Evolutionary conservation across 2,888 invertebrate genomes (phyloP).

Genomic region (Griposia aprilina): DNA sequence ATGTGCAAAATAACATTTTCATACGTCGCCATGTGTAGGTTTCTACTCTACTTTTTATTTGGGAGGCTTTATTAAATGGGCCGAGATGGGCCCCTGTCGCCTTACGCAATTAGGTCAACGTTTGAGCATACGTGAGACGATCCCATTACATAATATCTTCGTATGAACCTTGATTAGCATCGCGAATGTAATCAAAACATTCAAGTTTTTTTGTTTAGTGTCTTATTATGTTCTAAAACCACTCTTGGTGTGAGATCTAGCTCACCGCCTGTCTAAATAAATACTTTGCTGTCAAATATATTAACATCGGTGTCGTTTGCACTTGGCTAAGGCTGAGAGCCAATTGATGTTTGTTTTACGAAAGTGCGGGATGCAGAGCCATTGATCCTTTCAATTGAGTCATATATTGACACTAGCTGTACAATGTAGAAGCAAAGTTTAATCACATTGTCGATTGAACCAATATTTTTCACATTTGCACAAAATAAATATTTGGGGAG

Average conservation of each 20-base stretch:
- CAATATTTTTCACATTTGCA: slow-evolving; percentile 23
- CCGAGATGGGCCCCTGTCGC: slow-evolving; percentile 54
- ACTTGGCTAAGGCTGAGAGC: slow-evolving; percentile 27
- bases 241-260: background rate
- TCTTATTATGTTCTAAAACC: background rate
- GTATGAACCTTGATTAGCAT: slow-evolving; percentile 59
- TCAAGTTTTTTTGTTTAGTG: slow-evolving; percentile 26
- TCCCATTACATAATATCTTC: slow-evolving; percentile 48
- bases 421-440: slow-evolving; percentile 25
- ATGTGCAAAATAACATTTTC: slow-evolving; percentile 81
- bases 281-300: slow-evolving; percentile 23
- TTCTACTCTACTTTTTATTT: slow-evolving; percentile 67
- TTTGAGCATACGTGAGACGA: slow-evolving; percentile 51
- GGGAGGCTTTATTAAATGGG: slow-evolving; percentile 68
- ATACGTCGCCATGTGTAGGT: slow-evolving; percentile 71
- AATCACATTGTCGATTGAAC: slow-evolving; percentile 8
- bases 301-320: slow-evolving; percentile 10
- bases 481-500: background rate
- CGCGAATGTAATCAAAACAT: slow-evolving; percentile 44
- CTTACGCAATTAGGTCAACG: slow-evolving; percentile 68
- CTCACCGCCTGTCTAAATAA: slow-evolving; percentile 7
- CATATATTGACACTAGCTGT: slow-evolving; percentile 31
- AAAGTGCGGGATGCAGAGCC: slow-evolving; percentile 25
- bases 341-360: slow-evolving; percentile 28
- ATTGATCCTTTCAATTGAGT: slow-evolving; percentile 38